Evolutionary conservation across 2,888 invertebrate species (phyloP).

Genomic region (Trissoscelio sp.): DNA sequence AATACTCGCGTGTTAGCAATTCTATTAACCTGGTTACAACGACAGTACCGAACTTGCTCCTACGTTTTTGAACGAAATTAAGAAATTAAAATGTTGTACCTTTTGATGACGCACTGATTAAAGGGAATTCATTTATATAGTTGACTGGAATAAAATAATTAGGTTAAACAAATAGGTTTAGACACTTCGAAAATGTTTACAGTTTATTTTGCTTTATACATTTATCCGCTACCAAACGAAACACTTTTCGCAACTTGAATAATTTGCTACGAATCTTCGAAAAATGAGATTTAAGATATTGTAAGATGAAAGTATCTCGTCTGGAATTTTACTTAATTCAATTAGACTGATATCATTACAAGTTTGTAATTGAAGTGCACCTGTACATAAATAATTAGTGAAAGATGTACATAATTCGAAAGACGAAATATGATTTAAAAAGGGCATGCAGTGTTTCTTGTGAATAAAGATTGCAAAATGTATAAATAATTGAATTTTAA

Average conservation of each 20-base stretch:
- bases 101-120: conserved; percentile 2
- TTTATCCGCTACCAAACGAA: not conserved
- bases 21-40: conserved; percentile 41
- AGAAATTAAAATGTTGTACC: conserved; percentile 16
- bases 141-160: conserved; percentile 1
- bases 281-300: not conserved
- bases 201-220: not conserved
- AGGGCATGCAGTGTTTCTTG: too few relatives aligned
- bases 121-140: conserved; percentile 19
- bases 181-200: not conserved
- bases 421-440: too few relatives aligned
- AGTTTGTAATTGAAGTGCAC: too few relatives aligned
- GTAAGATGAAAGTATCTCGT: too few relatives aligned
- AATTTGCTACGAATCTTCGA: not conserved
- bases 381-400: too few relatives aligned
- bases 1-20: conserved; percentile 54
- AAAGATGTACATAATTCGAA: too few relatives aligned
- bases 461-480: too few relatives aligned
- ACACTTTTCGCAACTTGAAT: not conserved
- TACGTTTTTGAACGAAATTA: conserved; percentile 8
- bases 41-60: not conserved
- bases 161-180: not conserved
- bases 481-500: too few relatives aligned
- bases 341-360: too few relatives aligned
- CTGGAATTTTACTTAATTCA: too few relatives aligned